Percentiles rank a stretch among this genome's conserved stretches.
phyloP scores from a whole-genome alignment of 2,113 vertebrate genomes.

The Clarias magur region DNA sequence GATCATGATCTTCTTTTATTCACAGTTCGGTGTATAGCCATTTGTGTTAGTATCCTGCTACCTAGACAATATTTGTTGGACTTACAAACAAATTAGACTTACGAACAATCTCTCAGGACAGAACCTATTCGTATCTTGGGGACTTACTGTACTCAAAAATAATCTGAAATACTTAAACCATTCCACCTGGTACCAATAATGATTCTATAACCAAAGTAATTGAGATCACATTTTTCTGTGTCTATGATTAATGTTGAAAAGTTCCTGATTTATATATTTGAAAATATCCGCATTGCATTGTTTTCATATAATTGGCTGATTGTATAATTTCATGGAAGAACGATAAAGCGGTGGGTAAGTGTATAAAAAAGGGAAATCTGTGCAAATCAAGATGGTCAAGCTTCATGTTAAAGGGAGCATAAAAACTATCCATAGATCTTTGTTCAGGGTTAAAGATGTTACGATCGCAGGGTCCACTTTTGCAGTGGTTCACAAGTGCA shows the following conservation, averaged over 20 bases:
- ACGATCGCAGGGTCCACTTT: not conserved
- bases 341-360: not conserved
- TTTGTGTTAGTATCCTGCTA: no score
- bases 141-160: no score
- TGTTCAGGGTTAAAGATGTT: not conserved
- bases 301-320: not conserved
- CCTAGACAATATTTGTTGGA: no score
- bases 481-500: not conserved
- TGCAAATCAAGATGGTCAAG: not conserved
- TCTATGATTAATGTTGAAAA: not conserved
- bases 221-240: not conserved
- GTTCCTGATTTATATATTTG: not conserved
- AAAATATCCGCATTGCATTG: not conserved
- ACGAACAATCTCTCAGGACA: no score
- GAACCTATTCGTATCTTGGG: no score
- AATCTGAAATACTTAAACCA: not conserved
- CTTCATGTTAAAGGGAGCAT: not conserved
- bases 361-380: not conserved
- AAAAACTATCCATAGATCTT: not conserved
- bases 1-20: no score
- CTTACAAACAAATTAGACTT: no score
- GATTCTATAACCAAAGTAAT: not conserved
- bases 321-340: not conserved
- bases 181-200: not conserved
- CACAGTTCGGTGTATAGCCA: no score